Conservation (phyloP, 2,888 invertebrate genomes). For the Morpho deidamia region DNA sequence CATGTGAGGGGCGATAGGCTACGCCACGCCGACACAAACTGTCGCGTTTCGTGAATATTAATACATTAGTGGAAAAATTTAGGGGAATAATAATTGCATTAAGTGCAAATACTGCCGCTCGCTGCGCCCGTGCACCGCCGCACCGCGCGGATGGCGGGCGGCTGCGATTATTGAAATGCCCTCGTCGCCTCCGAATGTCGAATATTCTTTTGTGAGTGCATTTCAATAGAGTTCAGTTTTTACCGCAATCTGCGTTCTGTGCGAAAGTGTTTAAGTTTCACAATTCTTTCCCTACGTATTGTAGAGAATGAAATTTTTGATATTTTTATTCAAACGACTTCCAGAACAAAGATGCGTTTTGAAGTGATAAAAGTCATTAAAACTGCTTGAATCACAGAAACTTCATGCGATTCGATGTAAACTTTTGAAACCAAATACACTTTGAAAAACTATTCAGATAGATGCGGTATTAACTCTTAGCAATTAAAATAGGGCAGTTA, state of each 20-base stretch:
- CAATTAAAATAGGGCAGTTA: no score
- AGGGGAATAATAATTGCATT: slow-evolving; percentile 5
- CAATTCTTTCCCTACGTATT: neutral
- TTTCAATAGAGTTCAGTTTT: slow-evolving; percentile 12
- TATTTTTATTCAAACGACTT: slow-evolving; percentile 2
- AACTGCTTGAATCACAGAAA: neutral
- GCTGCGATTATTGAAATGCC: slow-evolving; percentile 23
- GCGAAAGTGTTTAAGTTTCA: neutral
- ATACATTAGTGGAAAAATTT: neutral
- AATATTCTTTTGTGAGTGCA: slow-evolving; percentile 22
- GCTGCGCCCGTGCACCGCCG: neutral
- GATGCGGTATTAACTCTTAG: no score
- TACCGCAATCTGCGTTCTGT: neutral
- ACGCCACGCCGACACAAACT: neutral
- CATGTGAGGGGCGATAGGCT: no score
- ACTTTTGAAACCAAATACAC: no score
- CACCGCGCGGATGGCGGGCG: slow-evolving; percentile 7
- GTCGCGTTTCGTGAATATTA: neutral
- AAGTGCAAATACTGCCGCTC: slow-evolving; percentile 13
- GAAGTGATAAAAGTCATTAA: neutral
- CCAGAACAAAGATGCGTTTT: neutral
- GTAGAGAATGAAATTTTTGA: no score
- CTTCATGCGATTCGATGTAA: no score
- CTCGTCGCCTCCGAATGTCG: slow-evolving; percentile 22
- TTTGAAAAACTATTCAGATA: no score